Percentiles rank a stretch among this genome's conserved stretches.
Evolutionary conservation across 2,113 vertebrate species (phyloP).

Genomic region (Furnarius figulus): DNA sequence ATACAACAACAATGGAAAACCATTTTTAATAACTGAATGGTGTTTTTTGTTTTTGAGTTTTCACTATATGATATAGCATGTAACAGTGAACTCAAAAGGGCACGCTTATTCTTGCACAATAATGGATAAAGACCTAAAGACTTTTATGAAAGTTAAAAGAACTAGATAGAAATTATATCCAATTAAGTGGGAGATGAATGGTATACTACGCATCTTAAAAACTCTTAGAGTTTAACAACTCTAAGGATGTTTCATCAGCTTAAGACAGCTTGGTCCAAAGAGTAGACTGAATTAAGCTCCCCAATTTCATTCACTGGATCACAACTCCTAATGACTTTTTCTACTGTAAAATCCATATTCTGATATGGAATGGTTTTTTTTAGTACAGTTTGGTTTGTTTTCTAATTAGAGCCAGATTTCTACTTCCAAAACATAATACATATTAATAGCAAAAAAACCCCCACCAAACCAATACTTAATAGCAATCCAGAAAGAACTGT

Average conservation of each 20-base stretch:
- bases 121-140: neutral
- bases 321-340: neutral
- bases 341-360: neutral
- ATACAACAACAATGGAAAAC: neutral
- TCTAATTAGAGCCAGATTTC: neutral
- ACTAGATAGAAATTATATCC: neutral
- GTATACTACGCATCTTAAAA: neutral
- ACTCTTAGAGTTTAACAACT: neutral
- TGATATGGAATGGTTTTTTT: neutral
- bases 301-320: neutral
- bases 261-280: neutral
- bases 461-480: neutral
- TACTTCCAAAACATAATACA: neutral
- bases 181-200: neutral
- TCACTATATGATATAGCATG: rapidly evolving
- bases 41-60: neutral
- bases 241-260: neutral
- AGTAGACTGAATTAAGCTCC: neutral
- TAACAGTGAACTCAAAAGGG: neutral
- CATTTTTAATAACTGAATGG: neutral
- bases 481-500: neutral
- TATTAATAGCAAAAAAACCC: neutral
- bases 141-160: neutral
- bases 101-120: neutral
- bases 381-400: neutral